phyloP scores from a whole-genome alignment of 2,797 vertebrate species.

The Poliocrania exsul region DNA sequence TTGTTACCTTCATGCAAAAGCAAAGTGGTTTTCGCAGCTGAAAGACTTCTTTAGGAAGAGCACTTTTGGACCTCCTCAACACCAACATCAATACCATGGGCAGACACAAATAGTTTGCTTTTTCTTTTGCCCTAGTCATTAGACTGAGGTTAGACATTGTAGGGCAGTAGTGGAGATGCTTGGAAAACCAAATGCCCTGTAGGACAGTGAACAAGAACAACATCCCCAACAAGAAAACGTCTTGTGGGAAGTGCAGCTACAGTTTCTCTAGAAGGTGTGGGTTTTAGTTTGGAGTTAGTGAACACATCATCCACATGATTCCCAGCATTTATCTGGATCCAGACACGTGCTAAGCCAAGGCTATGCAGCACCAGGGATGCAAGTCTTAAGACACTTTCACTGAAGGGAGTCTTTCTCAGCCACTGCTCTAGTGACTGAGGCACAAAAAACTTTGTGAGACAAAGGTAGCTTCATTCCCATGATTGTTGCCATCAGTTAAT shows the following conservation, averaged over 20 bases:
- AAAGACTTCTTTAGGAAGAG: not conserved
- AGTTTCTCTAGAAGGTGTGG: not conserved
- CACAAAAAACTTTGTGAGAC: not conserved
- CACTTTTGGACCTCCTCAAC: not conserved
- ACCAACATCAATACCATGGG: not conserved
- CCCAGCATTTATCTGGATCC: not conserved
- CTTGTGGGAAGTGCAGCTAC: rapidly evolving
- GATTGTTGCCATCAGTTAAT: not conserved
- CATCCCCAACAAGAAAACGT: not conserved
- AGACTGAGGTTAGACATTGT: not conserved
- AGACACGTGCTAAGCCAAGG: not conserved
- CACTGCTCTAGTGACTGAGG: not conserved
- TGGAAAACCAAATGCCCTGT: not conserved
- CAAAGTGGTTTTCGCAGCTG: not conserved
- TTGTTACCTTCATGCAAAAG: not conserved
- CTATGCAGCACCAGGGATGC: not conserved
- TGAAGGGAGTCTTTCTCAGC: not conserved
- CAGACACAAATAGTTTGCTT: not conserved
- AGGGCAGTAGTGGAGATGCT: not conserved
- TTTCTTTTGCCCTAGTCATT: not conserved
- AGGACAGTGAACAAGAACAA: not conserved
- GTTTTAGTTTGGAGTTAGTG: not conserved
- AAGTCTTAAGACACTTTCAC: not conserved
- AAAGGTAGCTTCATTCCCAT: not conserved
- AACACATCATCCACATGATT: not conserved